A percentile compares a stretch with the other conserved stretches of the same genome.
Evolutionary conservation across 1,140 invertebrate genomes (phyloP).

Genomic region (Coelopa frigida): DNA sequence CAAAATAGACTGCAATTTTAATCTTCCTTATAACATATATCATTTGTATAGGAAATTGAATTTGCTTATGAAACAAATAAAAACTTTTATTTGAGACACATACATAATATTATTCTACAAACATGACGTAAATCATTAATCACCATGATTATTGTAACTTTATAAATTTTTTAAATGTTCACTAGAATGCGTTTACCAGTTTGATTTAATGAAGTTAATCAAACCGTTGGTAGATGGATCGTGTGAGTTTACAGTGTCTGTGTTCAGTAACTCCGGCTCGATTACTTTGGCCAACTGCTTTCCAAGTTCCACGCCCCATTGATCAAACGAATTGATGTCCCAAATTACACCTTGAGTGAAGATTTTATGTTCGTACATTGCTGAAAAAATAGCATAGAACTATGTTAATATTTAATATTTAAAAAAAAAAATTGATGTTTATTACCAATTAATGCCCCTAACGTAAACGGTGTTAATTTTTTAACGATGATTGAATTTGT

Average conservation of each 20-base stretch:
- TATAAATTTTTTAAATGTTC: too few relatives aligned
- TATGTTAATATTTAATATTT: neutral
- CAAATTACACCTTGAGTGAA: conserved; percentile 97
- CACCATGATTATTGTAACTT: too few relatives aligned
- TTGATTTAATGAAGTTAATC: conserved; percentile 85
- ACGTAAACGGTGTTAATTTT: conserved; percentile 86
- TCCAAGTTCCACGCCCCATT: conserved; percentile 99
- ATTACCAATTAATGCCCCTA: conserved; percentile 92
- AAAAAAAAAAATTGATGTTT: neutral
- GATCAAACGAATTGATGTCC: conserved; percentile 99
- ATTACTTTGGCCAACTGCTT: conserved; percentile 98
- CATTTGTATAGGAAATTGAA: too few relatives aligned
- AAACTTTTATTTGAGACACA: too few relatives aligned
- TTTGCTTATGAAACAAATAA: too few relatives aligned
- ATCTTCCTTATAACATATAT: too few relatives aligned
- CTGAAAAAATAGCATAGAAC: conserved; percentile 50
- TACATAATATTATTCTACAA: too few relatives aligned
- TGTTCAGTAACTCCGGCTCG: conserved; percentile 79
- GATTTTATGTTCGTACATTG: conserved; percentile 98
- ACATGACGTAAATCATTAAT: too few relatives aligned
- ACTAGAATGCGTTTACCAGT: too few relatives aligned
- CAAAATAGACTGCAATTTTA: too few relatives aligned
- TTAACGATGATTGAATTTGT: conserved; percentile 96
- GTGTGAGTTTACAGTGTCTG: conserved; percentile 58
- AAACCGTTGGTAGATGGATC: conserved; percentile 91